These are phyloP conservation scores for Toxotes jaculatrix DNA, from an alignment of 2,113 vertebrate genomes.

Conservation along the genomic window DNA sequence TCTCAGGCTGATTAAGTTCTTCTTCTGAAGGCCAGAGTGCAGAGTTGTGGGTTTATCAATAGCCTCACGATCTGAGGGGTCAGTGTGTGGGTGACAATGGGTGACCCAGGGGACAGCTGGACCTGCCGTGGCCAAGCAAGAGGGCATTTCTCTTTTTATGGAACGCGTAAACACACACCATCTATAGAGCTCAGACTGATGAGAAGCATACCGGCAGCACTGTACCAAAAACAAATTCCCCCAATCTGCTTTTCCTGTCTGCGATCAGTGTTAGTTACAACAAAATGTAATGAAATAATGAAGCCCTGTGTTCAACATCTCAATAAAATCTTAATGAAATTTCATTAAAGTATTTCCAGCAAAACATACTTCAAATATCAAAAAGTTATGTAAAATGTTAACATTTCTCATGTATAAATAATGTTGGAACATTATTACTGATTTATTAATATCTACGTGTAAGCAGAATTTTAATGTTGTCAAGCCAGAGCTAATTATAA, in stretches of 20 bases:
- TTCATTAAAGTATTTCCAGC: no score
- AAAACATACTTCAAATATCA: neutral
- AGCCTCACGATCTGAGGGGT: constrained; percentile 60
- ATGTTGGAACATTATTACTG: neutral
- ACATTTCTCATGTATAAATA: neutral
- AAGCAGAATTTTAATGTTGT: neutral
- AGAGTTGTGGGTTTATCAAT: constrained; percentile 72
- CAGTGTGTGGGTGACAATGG: constrained; percentile 55
- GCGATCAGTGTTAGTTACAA: neutral
- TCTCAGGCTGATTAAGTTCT: constrained; percentile 57
- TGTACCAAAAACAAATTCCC: neutral
- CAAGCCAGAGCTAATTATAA: neutral
- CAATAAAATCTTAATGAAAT: no score
- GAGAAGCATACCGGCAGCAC: neutral
- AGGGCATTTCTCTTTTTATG: constrained; percentile 70
- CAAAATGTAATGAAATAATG: no score
- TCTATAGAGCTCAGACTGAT: constrained; percentile 24
- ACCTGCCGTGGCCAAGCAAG: constrained; percentile 13
- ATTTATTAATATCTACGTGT: neutral
- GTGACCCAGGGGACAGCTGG: constrained; percentile 70
- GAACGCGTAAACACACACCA: constrained; percentile 41
- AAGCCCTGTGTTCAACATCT: no score
- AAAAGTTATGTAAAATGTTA: no score
- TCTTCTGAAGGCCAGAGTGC: constrained; percentile 42
- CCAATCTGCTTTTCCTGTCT: neutral